Evolutionary conservation across 2,113 vertebrate genomes (phyloP).

Genomic region (Scytalopus superciliaris): DNA sequence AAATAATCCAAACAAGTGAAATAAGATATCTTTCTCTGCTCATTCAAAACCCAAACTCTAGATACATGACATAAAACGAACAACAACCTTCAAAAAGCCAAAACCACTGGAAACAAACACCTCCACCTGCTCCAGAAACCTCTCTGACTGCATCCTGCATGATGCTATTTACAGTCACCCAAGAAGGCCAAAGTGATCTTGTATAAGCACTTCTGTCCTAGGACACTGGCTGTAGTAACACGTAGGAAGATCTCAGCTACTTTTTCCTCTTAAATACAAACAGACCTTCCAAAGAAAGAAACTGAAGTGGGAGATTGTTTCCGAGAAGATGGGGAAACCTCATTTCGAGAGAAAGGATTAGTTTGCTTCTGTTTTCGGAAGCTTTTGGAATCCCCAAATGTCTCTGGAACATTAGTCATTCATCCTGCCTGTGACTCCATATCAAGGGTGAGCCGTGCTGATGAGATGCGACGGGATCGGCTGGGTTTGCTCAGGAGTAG

Average conservation of each 20-base stretch:
- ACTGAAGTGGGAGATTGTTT: not conserved
- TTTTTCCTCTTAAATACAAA: not conserved
- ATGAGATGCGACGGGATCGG: not conserved
- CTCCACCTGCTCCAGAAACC: not conserved
- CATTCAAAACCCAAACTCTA: not conserved
- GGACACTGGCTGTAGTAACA: not conserved
- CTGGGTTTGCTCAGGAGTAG: constrained; percentile 16
- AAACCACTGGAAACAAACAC: not conserved
- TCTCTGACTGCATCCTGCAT: not conserved
- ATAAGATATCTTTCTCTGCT: not conserved
- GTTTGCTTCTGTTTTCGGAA: not conserved
- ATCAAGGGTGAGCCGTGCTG: constrained; percentile 36
- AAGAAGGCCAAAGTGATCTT: not conserved
- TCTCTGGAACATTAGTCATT: constrained; percentile 37
- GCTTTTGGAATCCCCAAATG: not conserved
- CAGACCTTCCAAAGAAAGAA: not conserved
- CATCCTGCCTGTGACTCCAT: constrained; percentile 34
- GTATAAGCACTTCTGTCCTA: not conserved
- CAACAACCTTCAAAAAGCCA: not conserved
- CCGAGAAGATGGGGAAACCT: not conserved
- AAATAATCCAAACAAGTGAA: not conserved
- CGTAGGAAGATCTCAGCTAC: not conserved
- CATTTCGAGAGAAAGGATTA: not conserved
- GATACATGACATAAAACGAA: not conserved
- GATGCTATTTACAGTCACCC: not conserved